Conservation (phyloP, 2,888 invertebrate genomes). For the Prosapia bicincta region DNA sequence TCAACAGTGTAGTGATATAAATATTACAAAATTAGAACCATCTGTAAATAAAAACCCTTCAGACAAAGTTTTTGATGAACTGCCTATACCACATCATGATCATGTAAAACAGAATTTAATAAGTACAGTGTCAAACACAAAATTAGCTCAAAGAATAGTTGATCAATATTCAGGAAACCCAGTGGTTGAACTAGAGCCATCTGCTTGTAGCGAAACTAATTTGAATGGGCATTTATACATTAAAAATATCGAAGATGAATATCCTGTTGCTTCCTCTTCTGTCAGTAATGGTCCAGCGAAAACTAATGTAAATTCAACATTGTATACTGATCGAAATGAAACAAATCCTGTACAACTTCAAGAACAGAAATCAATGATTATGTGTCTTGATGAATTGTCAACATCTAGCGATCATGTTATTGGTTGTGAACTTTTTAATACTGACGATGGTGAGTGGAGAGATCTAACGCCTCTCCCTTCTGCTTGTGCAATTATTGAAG, state of each 20-base stretch:
- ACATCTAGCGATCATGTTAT: neutral
- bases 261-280: no score
- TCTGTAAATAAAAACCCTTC: neutral
- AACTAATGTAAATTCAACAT: no score
- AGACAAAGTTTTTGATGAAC: neutral
- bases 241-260: neutral
- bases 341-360: no score
- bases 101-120: no score
- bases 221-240: neutral
- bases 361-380: neutral
- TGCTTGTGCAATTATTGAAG: neutral
- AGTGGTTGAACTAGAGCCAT: neutral
- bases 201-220: neutral
- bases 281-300: no score
- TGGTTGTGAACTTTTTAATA: neutral
- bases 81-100: no score
- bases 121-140: no score
- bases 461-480: neutral
- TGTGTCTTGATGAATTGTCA: neutral
- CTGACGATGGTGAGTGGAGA: neutral
- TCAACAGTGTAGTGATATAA: neutral
- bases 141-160: no score
- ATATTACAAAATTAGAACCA: neutral
- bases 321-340: no score
- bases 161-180: neutral